These are phyloP conservation scores for Chromis chromis DNA, from an alignment of 2,797 vertebrate species.

Conservation along the genomic window DNA sequence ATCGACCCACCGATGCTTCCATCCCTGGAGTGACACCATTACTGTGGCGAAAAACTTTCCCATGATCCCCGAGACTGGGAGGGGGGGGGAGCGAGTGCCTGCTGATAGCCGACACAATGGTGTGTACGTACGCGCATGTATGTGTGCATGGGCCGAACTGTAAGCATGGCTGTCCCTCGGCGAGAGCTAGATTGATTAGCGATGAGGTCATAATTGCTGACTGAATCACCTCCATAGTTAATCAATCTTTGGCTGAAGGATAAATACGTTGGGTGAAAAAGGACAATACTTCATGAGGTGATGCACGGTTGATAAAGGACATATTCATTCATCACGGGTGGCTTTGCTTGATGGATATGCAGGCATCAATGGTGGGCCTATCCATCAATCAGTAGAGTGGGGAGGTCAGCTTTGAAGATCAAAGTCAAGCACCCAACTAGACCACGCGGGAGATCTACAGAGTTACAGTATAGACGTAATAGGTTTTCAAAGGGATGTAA, in stretches of 20 bases:
- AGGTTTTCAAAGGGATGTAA: constrained; percentile 61
- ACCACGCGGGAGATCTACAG: constrained; percentile 58
- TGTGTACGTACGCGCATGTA: not conserved
- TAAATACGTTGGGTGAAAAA: constrained; percentile 80
- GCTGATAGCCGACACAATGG: constrained; percentile 47
- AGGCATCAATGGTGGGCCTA: constrained; percentile 74
- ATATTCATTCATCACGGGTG: constrained; percentile 84
- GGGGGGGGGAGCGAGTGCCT: constrained; percentile 32
- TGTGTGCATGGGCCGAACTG: constrained; percentile 40
- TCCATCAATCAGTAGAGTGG: constrained; percentile 78
- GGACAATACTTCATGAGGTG: constrained; percentile 85
- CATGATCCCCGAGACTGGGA: constrained; percentile 67
- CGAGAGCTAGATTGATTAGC: constrained; percentile 79
- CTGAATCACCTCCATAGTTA: constrained; percentile 81
- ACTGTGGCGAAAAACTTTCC: constrained; percentile 56
- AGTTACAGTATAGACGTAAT: constrained; percentile 62
- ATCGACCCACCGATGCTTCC: constrained; percentile 6
- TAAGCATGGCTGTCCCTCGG: constrained; percentile 53
- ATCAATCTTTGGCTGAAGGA: constrained; percentile 84
- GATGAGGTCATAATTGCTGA: constrained; percentile 85
- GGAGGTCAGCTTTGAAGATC: constrained; percentile 87
- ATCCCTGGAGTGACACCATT: constrained; percentile 40
- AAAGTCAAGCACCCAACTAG: constrained; percentile 75
- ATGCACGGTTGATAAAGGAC: constrained; percentile 87
- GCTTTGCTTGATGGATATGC: constrained; percentile 84